These are phyloP conservation scores for Neomonachus schauinslandi DNA, from an alignment of 2,113 vertebrate genomes.

Conservation along the genomic window DNA sequence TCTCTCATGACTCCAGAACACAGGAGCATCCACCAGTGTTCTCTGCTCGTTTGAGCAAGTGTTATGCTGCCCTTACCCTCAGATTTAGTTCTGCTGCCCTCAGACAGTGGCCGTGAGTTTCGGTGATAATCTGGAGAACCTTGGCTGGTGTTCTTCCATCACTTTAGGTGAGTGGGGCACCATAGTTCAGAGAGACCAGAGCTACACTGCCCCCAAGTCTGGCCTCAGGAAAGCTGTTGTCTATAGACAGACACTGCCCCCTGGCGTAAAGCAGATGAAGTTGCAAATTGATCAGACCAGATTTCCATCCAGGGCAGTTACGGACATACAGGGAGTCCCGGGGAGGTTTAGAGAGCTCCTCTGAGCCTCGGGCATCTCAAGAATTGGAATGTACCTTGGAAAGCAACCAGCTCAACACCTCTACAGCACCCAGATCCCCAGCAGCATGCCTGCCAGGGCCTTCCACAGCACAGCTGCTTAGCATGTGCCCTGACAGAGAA, in stretches of 20 bases:
- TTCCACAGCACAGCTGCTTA: background rate
- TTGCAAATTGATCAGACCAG: background rate
- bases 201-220: background rate
- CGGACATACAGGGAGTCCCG: background rate
- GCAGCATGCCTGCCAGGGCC: background rate
- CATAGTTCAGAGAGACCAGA: background rate
- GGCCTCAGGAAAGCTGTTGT: background rate
- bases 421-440: background rate
- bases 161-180: background rate
- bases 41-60: background rate
- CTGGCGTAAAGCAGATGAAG: background rate
- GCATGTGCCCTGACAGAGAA: background rate
- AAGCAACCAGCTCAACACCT: background rate
- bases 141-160: background rate
- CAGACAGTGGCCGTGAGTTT: background rate
- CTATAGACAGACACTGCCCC: constrained; percentile 28
- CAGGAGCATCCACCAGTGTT: background rate
- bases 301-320: background rate
- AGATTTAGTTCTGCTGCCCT: background rate
- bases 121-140: background rate
- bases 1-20: too few species aligned
- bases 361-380: background rate
- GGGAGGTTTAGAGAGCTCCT: background rate
- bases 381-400: background rate
- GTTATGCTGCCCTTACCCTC: background rate